Evolutionary conservation across 1,140 invertebrate genomes (phyloP).

Genomic region (Vanessa atalanta): DNA sequence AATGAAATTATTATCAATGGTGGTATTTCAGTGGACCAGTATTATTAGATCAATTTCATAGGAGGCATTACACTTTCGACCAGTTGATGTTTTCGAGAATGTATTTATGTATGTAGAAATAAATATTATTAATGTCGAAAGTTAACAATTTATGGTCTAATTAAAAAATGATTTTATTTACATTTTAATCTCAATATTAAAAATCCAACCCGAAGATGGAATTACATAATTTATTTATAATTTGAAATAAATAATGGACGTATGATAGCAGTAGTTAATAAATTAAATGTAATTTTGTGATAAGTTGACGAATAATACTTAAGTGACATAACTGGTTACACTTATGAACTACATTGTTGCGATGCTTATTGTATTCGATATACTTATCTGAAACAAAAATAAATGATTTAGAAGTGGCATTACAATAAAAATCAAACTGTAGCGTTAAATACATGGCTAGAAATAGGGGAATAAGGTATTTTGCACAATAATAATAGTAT

Average conservation of each 20-base stretch:
- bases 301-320: conserved; percentile 23
- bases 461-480: too few relatives aligned
- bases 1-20: neutral
- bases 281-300: neutral
- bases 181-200: neutral
- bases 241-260: conserved; percentile 11
- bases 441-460: too few relatives aligned
- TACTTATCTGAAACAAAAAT: conserved; percentile 27
- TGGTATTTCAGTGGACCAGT: neutral
- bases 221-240: neutral
- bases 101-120: neutral
- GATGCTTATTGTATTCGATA: conserved; percentile 6
- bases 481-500: too few relatives aligned
- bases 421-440: neutral
- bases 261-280: conserved; percentile 15
- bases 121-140: neutral
- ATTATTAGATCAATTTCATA: neutral
- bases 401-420: neutral
- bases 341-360: conserved; percentile 25
- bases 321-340: conserved; percentile 1
- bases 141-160: neutral
- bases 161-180: neutral
- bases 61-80: neutral
- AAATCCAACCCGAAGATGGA: neutral
- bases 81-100: neutral